These are phyloP conservation scores for Enteromius anoplus DNA, from an alignment of 2,797 vertebrate genomes.

Conservation along the genomic window DNA sequence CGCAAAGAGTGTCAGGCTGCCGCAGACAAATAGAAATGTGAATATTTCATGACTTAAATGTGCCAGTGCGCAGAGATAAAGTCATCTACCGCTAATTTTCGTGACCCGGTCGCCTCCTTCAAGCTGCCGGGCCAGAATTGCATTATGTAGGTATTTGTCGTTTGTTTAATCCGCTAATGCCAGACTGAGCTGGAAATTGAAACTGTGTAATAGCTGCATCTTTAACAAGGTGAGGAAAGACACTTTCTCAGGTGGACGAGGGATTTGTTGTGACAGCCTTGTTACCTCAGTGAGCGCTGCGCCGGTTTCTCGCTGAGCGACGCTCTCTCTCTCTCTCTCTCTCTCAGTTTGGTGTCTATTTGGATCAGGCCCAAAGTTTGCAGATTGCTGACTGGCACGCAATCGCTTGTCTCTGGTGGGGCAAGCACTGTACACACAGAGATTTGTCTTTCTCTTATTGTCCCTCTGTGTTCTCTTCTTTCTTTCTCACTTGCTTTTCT, in stretches of 20 bases:
- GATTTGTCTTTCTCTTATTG: neutral
- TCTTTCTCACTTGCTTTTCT: slow-evolving; percentile 12
- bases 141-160: slow-evolving; percentile 30
- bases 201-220: slow-evolving; percentile 27
- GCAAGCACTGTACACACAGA: neutral
- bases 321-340: slow-evolving; percentile 12
- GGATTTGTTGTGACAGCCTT: slow-evolving; percentile 56
- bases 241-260: slow-evolving; percentile 28
- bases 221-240: slow-evolving; percentile 44
- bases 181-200: slow-evolving; percentile 34
- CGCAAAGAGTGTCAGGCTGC: slow-evolving; percentile 24
- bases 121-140: slow-evolving; percentile 11
- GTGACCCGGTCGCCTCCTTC: slow-evolving; percentile 32
- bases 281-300: slow-evolving; percentile 40
- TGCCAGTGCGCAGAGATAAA: slow-evolving; percentile 17
- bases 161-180: slow-evolving; percentile 20
- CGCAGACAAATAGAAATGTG: slow-evolving; percentile 26
- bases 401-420: slow-evolving; percentile 21
- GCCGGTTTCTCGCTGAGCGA: slow-evolving; percentile 28
- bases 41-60: slow-evolving; percentile 51
- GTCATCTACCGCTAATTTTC: slow-evolving; percentile 23
- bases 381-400: slow-evolving; percentile 51
- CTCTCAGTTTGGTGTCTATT: slow-evolving; percentile 24
- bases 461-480: neutral
- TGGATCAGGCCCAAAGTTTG: slow-evolving; percentile 53